These are phyloP conservation scores for Gastracanthus pulcherrimus DNA, from an alignment of 2,888 invertebrate genomes.

Conservation along the genomic window DNA sequence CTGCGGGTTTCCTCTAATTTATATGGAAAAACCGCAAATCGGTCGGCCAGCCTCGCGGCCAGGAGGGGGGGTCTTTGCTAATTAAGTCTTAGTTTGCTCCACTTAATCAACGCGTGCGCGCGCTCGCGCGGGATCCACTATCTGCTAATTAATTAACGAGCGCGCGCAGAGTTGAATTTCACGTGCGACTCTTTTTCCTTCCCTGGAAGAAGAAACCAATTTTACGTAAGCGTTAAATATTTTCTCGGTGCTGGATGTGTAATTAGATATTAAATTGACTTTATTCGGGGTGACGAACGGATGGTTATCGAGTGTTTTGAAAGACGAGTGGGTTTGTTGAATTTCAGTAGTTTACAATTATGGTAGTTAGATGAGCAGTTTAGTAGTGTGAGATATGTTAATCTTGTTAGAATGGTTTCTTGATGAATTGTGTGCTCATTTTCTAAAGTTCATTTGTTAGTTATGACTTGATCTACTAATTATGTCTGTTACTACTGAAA, in stretches of 20 bases:
- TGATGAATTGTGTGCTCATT: too few relatives aligned
- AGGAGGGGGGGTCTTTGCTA: slow-evolving; percentile 35
- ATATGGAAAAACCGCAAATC: slow-evolving; percentile 55
- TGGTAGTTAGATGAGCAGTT: too few relatives aligned
- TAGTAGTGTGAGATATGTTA: too few relatives aligned
- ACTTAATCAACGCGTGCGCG: slow-evolving; percentile 45
- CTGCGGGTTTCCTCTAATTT: slow-evolving; percentile 52
- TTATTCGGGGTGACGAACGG: neutral
- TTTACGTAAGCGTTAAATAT: slow-evolving; percentile 24
- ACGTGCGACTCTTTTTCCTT: neutral
- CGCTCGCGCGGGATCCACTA: slow-evolving; percentile 31
- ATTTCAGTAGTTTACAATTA: too few relatives aligned
- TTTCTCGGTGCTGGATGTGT: slow-evolving; percentile 1
- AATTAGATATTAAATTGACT: slow-evolving; percentile 34
- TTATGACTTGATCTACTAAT: too few relatives aligned
- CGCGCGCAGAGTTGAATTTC: slow-evolving; percentile 14
- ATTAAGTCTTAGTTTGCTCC: slow-evolving; percentile 53
- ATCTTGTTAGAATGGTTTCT: too few relatives aligned
- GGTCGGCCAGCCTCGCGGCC: slow-evolving; percentile 14
- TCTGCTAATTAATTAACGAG: slow-evolving; percentile 55
- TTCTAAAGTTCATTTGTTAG: too few relatives aligned
- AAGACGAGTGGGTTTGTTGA: neutral
- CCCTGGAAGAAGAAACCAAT: slow-evolving; percentile 41
- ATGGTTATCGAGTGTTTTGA: neutral
- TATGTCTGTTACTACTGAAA: too few relatives aligned